These are phyloP conservation scores for Heliconius charithonia DNA, from an alignment of 2,888 invertebrate species.

Conservation along the genomic window DNA sequence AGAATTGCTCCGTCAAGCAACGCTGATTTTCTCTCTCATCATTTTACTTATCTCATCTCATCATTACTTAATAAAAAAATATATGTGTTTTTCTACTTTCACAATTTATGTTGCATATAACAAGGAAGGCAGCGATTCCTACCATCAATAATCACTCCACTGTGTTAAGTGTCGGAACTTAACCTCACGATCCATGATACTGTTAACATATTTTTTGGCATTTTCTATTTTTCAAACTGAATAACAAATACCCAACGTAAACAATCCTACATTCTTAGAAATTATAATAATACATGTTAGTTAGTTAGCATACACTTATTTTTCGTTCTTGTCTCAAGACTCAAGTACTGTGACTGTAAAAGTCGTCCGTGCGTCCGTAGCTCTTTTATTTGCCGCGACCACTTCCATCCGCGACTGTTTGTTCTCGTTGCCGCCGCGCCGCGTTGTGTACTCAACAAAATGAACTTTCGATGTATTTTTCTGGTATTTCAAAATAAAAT, in stretches of 20 bases:
- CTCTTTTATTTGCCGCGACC: constrained; percentile 47
- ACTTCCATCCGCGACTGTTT: constrained; percentile 56
- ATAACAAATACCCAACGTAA: too few relatives aligned
- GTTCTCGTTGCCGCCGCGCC: constrained; percentile 45
- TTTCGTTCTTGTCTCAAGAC: constrained; percentile 19
- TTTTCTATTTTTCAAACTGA: too few relatives aligned
- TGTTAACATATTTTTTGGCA: too few relatives aligned
- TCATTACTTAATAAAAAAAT: too few relatives aligned
- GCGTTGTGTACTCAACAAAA: constrained; percentile 48
- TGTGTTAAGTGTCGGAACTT: not conserved
- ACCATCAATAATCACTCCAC: not conserved
- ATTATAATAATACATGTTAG: not conserved
- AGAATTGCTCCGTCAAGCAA: too few relatives aligned
- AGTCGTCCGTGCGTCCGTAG: constrained; percentile 20
- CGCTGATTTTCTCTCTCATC: too few relatives aligned
- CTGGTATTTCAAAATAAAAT: constrained; percentile 33
- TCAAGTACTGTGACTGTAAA: constrained; percentile 38
- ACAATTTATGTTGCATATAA: not conserved
- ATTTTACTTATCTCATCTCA: too few relatives aligned
- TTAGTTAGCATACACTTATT: constrained; percentile 1
- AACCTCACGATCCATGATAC: too few relatives aligned
- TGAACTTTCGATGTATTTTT: constrained; percentile 48
- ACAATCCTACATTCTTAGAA: too few relatives aligned
- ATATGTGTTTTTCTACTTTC: not conserved
- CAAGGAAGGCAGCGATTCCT: not conserved